Conservation (phyloP, 2,888 invertebrate species). For the Macropis europaea region DNA sequence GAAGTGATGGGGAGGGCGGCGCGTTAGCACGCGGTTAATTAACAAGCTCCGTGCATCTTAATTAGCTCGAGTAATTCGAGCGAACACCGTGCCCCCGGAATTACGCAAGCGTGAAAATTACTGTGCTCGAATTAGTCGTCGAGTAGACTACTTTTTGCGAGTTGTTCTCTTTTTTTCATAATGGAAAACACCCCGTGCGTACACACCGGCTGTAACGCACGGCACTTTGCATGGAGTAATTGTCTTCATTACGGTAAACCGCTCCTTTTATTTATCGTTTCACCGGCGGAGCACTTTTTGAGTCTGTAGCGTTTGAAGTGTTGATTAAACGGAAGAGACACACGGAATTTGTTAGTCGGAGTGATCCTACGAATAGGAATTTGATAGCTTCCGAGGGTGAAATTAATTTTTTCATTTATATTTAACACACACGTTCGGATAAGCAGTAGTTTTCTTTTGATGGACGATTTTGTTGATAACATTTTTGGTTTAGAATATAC, state of each 20-base stretch:
- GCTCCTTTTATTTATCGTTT: neutral
- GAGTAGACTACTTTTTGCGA: neutral
- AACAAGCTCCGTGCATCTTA: conserved; percentile 9
- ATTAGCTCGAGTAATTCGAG: conserved; percentile 23
- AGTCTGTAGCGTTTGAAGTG: neutral
- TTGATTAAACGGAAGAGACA: too few species aligned
- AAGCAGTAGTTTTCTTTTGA: too few species aligned
- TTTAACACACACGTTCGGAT: too few species aligned
- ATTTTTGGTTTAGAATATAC: too few species aligned
- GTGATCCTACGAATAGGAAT: too few species aligned
- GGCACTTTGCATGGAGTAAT: neutral
- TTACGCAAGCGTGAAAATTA: conserved; percentile 16
- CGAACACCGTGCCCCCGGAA: neutral
- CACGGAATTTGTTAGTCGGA: too few species aligned
- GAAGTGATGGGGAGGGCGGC: neutral
- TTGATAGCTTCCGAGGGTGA: too few species aligned
- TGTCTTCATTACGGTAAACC: neutral
- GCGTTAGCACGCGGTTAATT: conserved; percentile 33
- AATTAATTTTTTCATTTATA: too few species aligned
- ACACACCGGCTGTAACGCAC: neutral
- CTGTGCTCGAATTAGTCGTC: neutral
- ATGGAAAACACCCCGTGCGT: neutral
- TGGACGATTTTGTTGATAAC: too few species aligned
- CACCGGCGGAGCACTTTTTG: too few species aligned
- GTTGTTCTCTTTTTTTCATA: neutral